Percentiles rank a stretch among this genome's conserved stretches.
Evolutionary conservation across 2,888 invertebrate species (phyloP).

Genomic region (Thalpophila matura): DNA sequence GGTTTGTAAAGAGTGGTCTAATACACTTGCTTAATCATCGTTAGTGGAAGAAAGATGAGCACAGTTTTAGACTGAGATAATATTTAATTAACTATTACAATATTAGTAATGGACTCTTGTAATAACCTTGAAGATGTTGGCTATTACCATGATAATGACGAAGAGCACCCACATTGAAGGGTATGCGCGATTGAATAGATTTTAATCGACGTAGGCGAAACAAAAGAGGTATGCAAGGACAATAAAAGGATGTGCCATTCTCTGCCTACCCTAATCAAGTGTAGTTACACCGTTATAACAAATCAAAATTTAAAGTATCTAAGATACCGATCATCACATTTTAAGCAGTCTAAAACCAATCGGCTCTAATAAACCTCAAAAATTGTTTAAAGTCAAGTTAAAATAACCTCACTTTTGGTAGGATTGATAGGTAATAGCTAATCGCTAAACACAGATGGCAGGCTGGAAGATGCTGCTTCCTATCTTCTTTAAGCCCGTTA

Average conservation of each 20-base stretch:
- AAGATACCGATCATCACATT: not conserved
- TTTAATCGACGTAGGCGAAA: conserved; percentile 59
- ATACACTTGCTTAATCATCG: conserved; percentile 53
- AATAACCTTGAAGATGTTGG: conserved; percentile 33
- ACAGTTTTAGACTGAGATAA: conserved; percentile 21
- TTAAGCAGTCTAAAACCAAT: too few relatives aligned
- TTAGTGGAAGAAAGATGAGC: conserved; percentile 43
- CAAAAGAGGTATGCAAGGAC: conserved; percentile 63
- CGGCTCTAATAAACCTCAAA: too few relatives aligned
- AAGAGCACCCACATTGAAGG: conserved; percentile 53
- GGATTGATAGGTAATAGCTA: too few relatives aligned
- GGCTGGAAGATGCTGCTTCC: too few relatives aligned
- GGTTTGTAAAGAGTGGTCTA: conserved; percentile 32
- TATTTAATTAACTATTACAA: conserved; percentile 31
- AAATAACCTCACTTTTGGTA: too few relatives aligned
- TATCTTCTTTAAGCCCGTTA: too few relatives aligned
- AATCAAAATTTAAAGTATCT: not conserved
- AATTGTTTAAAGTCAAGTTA: too few relatives aligned
- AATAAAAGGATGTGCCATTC: conserved; percentile 43
- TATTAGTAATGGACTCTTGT: conserved; percentile 15
- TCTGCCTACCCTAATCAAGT: conserved; percentile 11
- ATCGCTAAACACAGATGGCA: too few relatives aligned
- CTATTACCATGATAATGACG: conserved; percentile 49
- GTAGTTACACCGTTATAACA: not conserved
- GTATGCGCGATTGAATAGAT: conserved; percentile 49